phyloP scores from a whole-genome alignment of 1,140 invertebrate species.

The Sogatella furcifera region DNA sequence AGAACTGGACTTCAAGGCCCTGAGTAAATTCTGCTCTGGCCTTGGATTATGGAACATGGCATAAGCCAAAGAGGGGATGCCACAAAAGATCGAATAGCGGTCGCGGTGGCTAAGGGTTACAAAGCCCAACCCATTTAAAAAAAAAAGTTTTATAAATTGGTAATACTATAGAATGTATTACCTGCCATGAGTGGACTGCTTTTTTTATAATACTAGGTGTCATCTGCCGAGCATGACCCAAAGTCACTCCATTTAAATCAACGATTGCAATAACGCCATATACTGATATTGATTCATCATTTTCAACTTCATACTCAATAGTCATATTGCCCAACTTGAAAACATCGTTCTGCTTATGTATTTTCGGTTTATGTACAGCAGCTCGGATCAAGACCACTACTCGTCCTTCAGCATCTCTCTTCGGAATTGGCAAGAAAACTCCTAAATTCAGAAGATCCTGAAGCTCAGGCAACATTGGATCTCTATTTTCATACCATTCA shows the following conservation, averaged over 20 bases:
- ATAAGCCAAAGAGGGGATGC: too few species aligned
- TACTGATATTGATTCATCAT: constrained; percentile 40
- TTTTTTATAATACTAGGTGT: constrained; percentile 43
- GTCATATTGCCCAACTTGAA: constrained; percentile 40
- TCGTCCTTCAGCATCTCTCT: constrained; percentile 36
- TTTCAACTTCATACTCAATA: constrained; percentile 37
- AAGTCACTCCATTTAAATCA: constrained; percentile 43
- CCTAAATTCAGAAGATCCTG: constrained; percentile 43
- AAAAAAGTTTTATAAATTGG: too few species aligned
- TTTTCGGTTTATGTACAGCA: constrained; percentile 42
- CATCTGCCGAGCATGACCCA: constrained; percentile 47
- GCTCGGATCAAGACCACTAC: constrained; percentile 45
- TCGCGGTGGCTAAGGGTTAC: too few species aligned
- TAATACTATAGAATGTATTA: constrained; percentile 17
- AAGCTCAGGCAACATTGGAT: constrained; percentile 43
- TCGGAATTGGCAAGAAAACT: constrained; percentile 44
- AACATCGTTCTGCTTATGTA: constrained; percentile 42
- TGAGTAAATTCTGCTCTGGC: too few species aligned
- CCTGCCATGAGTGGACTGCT: constrained; percentile 50
- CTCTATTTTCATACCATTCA: constrained; percentile 47
- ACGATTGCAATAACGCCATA: constrained; percentile 46
- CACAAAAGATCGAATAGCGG: too few species aligned
- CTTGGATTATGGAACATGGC: too few species aligned
- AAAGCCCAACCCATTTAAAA: too few species aligned
- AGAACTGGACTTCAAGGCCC: too few species aligned